Base-by-base conservation (phyloP, 2,797 vertebrate genomes). In the Garrulus glandarius region DNA sequence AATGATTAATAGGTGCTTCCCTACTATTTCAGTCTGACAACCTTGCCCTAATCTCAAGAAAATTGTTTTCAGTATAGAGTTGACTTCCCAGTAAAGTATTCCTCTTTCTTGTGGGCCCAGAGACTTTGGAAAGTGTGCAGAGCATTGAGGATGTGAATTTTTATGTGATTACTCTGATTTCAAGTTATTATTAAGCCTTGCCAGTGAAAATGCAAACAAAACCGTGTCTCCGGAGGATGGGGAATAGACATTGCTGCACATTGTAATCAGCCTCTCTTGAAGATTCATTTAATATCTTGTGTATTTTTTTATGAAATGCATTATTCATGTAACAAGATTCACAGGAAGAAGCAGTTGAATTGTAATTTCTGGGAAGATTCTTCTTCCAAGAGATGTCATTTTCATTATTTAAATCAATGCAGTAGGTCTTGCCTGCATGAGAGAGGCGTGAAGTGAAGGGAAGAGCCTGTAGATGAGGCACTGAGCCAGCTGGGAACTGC, bases 201-300 rank as follows among this genome's bases (percentile, higher is more conserved):
- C 89, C 83, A 80, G 50, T 89, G 86, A 93, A 97, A 96, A 96
- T 96, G 91, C 96, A 97, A 97, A 97, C 87, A 97, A 95, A 96
- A 60, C 70, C 9, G 0, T 69, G 50, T 93, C 96, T 95, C 86
- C 57, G 87, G 89, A 94, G 95, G 46, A 90, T 63, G n/a, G 60
- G 41, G 77, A 94, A 85, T 39, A 96, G 91, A 91, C 89, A 74
- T 63, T 84, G 88, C 80, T 81, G 92, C 92, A 94, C 74, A 94
- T 96, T 95, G 80, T 95, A 96, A 97, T 96, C 96, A 97, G 77
- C 76, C 34, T 93, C 92, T 95, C 92, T 93, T 95, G 86, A 96
- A 96, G 91, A 89, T 95, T 96, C 85, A 76, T 96, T 96, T 97
- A 97, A 95, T 95, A 93, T 77, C 89, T 90, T 90, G 89, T 83